Base-by-base conservation (phyloP, 64 coral and sea anemone genomes). In the Catalaphyllia jardinei region DNA sequence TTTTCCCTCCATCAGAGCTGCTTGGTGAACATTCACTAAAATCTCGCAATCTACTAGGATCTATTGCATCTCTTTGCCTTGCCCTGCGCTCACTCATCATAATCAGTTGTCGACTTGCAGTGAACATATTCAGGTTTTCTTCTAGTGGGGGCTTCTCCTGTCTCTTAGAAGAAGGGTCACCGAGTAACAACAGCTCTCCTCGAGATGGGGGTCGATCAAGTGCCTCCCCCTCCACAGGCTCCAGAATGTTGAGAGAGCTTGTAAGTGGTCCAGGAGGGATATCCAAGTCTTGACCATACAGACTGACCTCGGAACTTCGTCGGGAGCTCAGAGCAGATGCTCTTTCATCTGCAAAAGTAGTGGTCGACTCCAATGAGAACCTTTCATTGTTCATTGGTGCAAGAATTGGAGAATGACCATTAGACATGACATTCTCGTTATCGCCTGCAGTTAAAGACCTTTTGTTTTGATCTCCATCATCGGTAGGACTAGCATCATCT, bases 1-100 rank as follows among this genome's bases (percentile, higher is more conserved):
- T 64, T 28, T 79, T 92, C 30, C 90, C 90, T 18, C 90, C 90
- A 18, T 92, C 90, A 27, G 90, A 92, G 74, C 90, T 92, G 60
- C 73, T 62, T 51, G 90, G 90, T 52, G 90, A 92, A 38, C 73
- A 72, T 38, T 62, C 82, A 42, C 59, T 64, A 79, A 64, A 74
- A 79, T 78, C 88, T 33, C 67, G 72, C 16, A 79, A n/a, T 71
- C 69, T 60, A 31, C 19, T 79, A 11, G 72, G 67, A 4, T 74
- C 31, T 18, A 76, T 14, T 29, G 73, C 22, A 1, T 92, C 82
- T 16, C 90, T 78, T 25, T 87, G 82, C 52, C 83, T 46, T 62
- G 72, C 25, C n/a, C 79, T 20, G 7, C 90, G 90, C 50, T 92
- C 90, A 72, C 90, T 92, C n/a, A 92, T 65, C 74, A 92, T 67